Percentiles rank a stretch among this genome's conserved stretches.
Conservation (phyloP, 2,113 vertebrate species). For the Coreoperca whiteheadi region DNA sequence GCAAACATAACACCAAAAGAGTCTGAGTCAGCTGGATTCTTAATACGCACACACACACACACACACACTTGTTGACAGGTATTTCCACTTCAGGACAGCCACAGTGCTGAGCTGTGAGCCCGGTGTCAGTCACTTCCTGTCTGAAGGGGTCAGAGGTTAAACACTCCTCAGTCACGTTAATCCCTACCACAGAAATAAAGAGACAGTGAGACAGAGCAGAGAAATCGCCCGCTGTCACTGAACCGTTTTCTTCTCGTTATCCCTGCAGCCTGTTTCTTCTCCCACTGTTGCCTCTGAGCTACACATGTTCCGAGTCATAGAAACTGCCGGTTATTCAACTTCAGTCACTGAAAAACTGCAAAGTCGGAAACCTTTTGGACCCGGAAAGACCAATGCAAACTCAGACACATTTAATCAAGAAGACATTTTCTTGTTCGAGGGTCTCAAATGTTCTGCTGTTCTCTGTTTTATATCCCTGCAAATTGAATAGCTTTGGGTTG, state of each 20-base stretch:
- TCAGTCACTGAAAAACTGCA: neutral
- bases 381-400: neutral
- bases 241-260: conserved; percentile 5
- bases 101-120: conserved; percentile 71
- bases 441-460: neutral
- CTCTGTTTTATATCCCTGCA: neutral
- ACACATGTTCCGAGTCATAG: neutral
- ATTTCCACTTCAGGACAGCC: conserved; percentile 76
- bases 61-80: conserved; percentile 71
- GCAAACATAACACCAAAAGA: conserved; percentile 37
- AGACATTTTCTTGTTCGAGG: neutral
- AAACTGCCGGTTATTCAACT: neutral
- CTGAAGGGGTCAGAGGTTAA: conserved; percentile 78
- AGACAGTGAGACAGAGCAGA: conserved; percentile 52
- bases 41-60: conserved; percentile 27
- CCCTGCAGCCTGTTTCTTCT: neutral
- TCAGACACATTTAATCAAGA: neutral
- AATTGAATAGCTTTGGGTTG: neutral
- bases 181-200: conserved; percentile 37
- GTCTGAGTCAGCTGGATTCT: conserved; percentile 59
- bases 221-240: neutral
- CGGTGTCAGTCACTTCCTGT: conserved; percentile 74
- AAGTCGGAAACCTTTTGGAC: neutral
- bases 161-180: conserved; percentile 71
- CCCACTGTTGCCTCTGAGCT: neutral